A percentile compares a stretch with the other conserved stretches of the same genome.
Conservation (phyloP, 2,888 invertebrate species). For the Hirtodrosophila duncani region DNA sequence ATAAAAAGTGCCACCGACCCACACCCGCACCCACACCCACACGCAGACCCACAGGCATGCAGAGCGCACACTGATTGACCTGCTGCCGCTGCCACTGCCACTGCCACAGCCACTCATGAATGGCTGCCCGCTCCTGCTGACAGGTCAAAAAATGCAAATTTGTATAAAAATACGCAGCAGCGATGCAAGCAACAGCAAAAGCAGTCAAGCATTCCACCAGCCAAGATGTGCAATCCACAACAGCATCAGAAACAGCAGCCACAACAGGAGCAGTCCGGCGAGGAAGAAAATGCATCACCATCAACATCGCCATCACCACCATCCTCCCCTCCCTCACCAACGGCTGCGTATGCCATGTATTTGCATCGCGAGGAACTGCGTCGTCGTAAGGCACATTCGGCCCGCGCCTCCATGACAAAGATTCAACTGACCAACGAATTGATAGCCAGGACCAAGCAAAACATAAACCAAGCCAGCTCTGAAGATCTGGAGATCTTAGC, state of each 20-base stretch:
- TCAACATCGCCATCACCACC: neutral
- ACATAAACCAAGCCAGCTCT: slow-evolving; percentile 46
- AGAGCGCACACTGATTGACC: slow-evolving; percentile 31
- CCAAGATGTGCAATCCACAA: slow-evolving; percentile 50
- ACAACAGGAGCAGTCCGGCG: neutral
- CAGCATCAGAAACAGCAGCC: slow-evolving; percentile 6
- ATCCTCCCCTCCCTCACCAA: slow-evolving; percentile 28
- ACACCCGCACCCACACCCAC: neutral
- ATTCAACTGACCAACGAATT: slow-evolving; percentile 53
- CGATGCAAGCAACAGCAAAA: slow-evolving; percentile 32
- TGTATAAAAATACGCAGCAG: slow-evolving; percentile 35
- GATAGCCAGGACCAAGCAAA: slow-evolving; percentile 52
- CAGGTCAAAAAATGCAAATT: slow-evolving; percentile 42
- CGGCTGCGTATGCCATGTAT: slow-evolving; percentile 53
- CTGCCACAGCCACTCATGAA: slow-evolving; percentile 40
- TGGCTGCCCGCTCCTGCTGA: slow-evolving; percentile 26
- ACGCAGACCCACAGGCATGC: neutral
- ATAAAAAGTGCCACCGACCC: slow-evolving; percentile 30
- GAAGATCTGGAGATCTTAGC: slow-evolving; percentile 55
- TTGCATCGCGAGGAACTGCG: slow-evolving; percentile 53
- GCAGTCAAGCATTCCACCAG: slow-evolving; percentile 19
- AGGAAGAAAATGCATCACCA: neutral
- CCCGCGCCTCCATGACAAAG: slow-evolving; percentile 42
- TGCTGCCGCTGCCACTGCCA: slow-evolving; percentile 23
- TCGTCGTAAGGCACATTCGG: slow-evolving; percentile 29